Evolutionary conservation across 2,888 invertebrate genomes (phyloP).

Genomic region (Chromoteleia sp.): DNA sequence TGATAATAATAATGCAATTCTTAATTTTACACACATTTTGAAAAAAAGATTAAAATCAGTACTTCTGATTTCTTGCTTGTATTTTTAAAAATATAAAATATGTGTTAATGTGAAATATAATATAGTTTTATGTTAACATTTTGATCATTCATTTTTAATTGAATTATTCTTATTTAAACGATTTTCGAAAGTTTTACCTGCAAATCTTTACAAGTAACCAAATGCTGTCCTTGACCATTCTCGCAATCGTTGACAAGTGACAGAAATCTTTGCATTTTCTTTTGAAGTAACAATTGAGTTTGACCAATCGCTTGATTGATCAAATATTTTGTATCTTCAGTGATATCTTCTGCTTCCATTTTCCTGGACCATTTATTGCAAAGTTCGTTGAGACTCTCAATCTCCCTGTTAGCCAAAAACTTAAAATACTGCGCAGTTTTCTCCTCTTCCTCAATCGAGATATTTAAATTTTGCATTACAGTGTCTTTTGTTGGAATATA

Average conservation of each 20-base stretch:
- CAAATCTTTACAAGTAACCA: slow-evolving; percentile 89
- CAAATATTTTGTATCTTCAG: slow-evolving; percentile 86
- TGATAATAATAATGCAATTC: too few relatives aligned
- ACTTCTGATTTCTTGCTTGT: too few relatives aligned
- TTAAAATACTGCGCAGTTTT: slow-evolving; percentile 84
- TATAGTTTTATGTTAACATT: too few relatives aligned
- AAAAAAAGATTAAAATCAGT: too few relatives aligned
- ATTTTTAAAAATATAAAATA: too few relatives aligned
- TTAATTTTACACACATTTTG: too few relatives aligned
- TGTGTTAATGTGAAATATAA: too few relatives aligned
- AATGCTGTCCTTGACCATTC: slow-evolving; percentile 84
- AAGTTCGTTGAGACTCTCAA: slow-evolving; percentile 85
- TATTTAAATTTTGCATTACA: slow-evolving; percentile 77
- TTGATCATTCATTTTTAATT: slow-evolving; percentile 1
- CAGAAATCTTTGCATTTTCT: slow-evolving; percentile 92
- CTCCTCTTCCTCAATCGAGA: slow-evolving; percentile 79
- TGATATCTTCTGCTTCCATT: slow-evolving; percentile 80
- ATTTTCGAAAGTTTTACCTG: slow-evolving; percentile 86
- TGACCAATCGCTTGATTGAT: slow-evolving; percentile 92
- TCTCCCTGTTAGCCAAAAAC: slow-evolving; percentile 85
- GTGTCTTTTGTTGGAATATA: slow-evolving; percentile 79
- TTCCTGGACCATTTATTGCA: slow-evolving; percentile 87
- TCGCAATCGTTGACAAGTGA: slow-evolving; percentile 84
- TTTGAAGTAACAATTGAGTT: slow-evolving; percentile 90
- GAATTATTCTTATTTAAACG: not conserved